Base-by-base conservation (phyloP, 2,797 vertebrate species). In the Macropus fuliginosus region DNA sequence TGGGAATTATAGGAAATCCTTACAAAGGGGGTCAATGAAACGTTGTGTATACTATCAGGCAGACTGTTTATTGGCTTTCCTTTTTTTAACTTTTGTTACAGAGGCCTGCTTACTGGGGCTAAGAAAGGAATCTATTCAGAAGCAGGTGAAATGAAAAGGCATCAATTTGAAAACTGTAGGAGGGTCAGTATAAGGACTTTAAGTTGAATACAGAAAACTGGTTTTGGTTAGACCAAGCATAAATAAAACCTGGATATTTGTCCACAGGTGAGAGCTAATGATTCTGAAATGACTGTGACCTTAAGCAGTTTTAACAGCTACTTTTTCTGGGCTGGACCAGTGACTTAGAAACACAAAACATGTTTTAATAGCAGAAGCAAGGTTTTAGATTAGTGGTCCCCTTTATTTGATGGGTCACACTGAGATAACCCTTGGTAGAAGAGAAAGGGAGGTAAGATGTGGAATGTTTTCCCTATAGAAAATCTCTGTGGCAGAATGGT, bases 261-360 rank as follows among this genome's bases (percentile, higher is more conserved):
- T 81, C n/a, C 91, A 28, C 92, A 66, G 13, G 94, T 94, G 57
- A 94, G 94, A 95, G 81, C n/a, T 93, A 0, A 94, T 92, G 91
- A n/a, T 55, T 94, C 90, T 57, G 40, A 91, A 62, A 27, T 93
- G 92, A 91, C 46, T 90, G 62, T n/a, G 62, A n/a, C 14, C 87
- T 50, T 81, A 55, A 93, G 87, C 56, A 95, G 4, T 81, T 92
- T 52, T 89, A 24, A 24, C 18, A 81, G n/a, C 18, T n/a, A 5
- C 40, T 81, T 81, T 81, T n/a, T 46, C n/a, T 21, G 18, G 18
- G 16, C 21, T 46, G n/a, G 18, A 2, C 8, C 18, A 10, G 66
- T 93, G 27, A 95, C 29, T 92, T 66, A 94, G 11, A 28, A 52
- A 91, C 90, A 62, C 54, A 56, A 66, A 66, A 95, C 92, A 91